Evolutionary conservation across 2,888 invertebrate species (phyloP), one percentile per base, ranked within the genome.

Genomic region (Synergus laeviventris): DNA sequence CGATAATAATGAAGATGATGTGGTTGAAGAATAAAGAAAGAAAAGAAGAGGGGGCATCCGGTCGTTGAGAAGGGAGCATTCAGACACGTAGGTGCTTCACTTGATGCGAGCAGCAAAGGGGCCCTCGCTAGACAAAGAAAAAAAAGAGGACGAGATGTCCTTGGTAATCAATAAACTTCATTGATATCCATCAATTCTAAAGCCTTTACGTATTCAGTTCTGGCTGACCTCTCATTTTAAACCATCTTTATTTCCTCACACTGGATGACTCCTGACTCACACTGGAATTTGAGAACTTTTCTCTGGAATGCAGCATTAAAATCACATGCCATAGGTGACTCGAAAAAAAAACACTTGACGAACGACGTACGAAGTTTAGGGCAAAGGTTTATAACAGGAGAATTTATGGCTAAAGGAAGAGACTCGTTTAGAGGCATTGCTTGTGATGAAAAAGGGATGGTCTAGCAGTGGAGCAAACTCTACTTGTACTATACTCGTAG

Each of bases 1-100:
- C 74, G 82, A 82, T 78, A 83, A 82, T 85, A 84, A 87, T 83
- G 83, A 86, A 83, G 85, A 86, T 82, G 84, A 85, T 83, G 83
- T 76, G 84, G 81, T 77, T 74, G 76, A 79, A 81, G 81, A 82
- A 81, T 81, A 82, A 84, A 82, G 83, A 81, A 77, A 75, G 77
- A 78, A 81, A 79, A 75, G 73, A 81, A 77, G 80, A 79, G 61
- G 80, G 77, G 77, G 74, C 84, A 88, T 89, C 89, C 89, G 89
- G 87, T 85, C 81, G 85, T 77, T 77, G 84, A 81, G 84, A 81
- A 81, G 77, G 74, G 80, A 81, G 83, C 86, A 81, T 81, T 80
- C 80, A 80, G 81, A 81, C 81, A 81, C 80, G 80, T 81, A 81
- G 78, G 78, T 77, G 78, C 81, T 80, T 79, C 60, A 78, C 80